These are phyloP conservation scores for Aricia agestis DNA, from an alignment of 1,140 invertebrate species.

Conservation along the genomic window DNA sequence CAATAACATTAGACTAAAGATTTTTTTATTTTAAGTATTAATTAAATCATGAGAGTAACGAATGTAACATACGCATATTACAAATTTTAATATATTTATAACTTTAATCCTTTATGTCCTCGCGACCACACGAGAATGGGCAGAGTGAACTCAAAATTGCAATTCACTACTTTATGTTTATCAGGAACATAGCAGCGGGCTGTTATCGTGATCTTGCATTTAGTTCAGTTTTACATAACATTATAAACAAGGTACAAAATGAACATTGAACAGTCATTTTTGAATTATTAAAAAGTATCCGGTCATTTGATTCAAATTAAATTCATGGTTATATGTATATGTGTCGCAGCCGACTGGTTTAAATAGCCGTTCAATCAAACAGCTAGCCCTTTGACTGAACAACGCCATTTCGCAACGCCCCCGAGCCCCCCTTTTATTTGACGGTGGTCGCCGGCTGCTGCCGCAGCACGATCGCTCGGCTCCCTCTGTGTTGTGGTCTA, in stretches of 20 bases:
- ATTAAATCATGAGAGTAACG: conserved; percentile 12
- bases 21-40: conserved; percentile 14
- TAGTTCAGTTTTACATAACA: not conserved
- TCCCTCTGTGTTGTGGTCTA: no score
- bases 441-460: no score
- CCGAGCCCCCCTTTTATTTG: no score
- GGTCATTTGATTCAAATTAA: not conserved
- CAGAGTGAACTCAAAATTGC: not conserved
- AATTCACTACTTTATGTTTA: no score
- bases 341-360: no score
- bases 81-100: not conserved
- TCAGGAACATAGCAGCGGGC: no score
- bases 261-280: not conserved
- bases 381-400: no score
- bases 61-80: conserved; percentile 7
- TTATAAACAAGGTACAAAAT: not conserved
- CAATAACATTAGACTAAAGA: conserved; percentile 25
- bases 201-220: not conserved
- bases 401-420: no score
- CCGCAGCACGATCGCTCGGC: no score
- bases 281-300: no score
- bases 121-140: not conserved
- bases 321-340: not conserved
- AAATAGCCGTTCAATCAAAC: no score
- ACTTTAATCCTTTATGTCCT: not conserved